phyloP scores from a whole-genome alignment of 1,140 invertebrate genomes.

The Euwallacea similis region DNA sequence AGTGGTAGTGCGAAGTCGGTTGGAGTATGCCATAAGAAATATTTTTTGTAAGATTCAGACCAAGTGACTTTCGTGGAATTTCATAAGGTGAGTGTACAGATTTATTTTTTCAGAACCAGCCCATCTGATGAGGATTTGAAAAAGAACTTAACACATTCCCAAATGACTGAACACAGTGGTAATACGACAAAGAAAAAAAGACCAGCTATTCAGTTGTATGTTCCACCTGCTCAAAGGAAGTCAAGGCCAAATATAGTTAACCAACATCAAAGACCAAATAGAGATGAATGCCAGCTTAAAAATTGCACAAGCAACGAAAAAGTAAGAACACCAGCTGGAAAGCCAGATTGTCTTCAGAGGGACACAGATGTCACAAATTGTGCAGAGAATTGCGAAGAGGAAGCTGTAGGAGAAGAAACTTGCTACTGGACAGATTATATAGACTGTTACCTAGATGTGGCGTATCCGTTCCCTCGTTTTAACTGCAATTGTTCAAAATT shows the following conservation, averaged over 20 bases:
- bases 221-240: constrained; percentile 49
- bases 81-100: not conserved
- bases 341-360: not conserved
- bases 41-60: constrained; percentile 39
- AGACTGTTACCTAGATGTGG: not conserved
- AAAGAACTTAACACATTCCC: not conserved
- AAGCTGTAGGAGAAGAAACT: not conserved
- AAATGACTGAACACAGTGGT: constrained; percentile 36
- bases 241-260: not conserved
- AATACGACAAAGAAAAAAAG: constrained; percentile 39
- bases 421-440: constrained; percentile 25
- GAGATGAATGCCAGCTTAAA: no score
- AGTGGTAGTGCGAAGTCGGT: constrained; percentile 38
- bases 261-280: no score
- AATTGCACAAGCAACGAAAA: not conserved
- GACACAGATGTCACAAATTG: not conserved
- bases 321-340: not conserved
- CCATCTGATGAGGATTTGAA: constrained; percentile 18
- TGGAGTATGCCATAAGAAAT: constrained; percentile 45
- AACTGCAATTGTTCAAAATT: constrained; percentile 23
- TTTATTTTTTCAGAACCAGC: constrained; percentile 14
- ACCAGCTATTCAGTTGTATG: constrained; percentile 45
- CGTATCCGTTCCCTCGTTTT: not conserved
- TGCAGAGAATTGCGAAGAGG: not conserved
- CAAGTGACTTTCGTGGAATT: not conserved